Evolutionary conservation across 1,140 invertebrate species (phyloP).

Genomic region (Colletes latitarsis): DNA sequence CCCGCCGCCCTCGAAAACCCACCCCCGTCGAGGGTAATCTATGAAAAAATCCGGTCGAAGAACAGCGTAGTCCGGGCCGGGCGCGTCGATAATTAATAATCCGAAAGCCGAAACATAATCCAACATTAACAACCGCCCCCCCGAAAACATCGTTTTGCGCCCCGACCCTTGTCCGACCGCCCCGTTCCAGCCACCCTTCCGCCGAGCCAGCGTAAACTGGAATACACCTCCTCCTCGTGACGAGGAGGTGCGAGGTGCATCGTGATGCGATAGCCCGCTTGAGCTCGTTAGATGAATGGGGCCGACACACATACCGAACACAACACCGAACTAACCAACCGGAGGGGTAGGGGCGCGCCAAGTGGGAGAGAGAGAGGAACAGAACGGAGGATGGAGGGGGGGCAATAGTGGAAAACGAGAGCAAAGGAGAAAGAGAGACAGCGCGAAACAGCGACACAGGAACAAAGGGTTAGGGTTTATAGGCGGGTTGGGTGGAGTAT

Average conservation of each 20-base stretch:
- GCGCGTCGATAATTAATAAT: conserved; percentile 44
- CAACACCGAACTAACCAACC: conserved; percentile 15
- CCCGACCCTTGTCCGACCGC: not conserved
- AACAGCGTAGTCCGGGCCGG: conserved; percentile 3
- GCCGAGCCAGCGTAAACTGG: conserved; percentile 21
- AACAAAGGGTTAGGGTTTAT: conserved; percentile 32
- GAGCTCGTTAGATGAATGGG: conserved; percentile 78
- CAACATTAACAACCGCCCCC: conserved; percentile 37
- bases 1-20: not conserved
- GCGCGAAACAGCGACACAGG: conserved; percentile 9
- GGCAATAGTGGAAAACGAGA: not conserved
- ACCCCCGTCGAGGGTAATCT: not conserved
- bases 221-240: conserved; percentile 42
- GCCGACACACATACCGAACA: conserved; percentile 64
- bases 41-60: conserved; percentile 1
- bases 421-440: conserved; percentile 28
- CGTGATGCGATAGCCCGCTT: conserved; percentile 65
- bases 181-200: not conserved
- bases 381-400: not conserved
- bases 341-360: not conserved
- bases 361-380: conserved; percentile 2
- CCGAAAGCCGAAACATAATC: conserved; percentile 39
- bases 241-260: conserved; percentile 54
- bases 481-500: conserved; percentile 14
- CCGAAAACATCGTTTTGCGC: not conserved